phyloP scores from a whole-genome alignment of 2,888 invertebrate genomes.

The Drosophila rubida region DNA sequence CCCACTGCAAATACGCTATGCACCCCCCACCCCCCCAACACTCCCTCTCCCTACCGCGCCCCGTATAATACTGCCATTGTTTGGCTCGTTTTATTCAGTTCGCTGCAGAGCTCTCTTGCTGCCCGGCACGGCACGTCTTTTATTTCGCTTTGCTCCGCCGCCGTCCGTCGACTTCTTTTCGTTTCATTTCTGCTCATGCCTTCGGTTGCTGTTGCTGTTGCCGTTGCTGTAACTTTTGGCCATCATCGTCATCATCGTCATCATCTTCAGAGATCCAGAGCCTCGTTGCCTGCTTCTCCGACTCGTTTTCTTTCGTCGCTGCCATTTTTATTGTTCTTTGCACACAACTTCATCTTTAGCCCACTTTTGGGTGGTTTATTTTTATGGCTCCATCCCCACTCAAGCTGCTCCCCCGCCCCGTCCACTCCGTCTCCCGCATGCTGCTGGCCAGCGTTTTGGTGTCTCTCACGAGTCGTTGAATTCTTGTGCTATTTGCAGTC shows the following conservation, averaged over 20 bases:
- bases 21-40: conserved; percentile 26
- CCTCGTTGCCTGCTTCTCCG: neutral
- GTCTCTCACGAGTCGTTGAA: conserved; percentile 66
- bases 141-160: conserved; percentile 54
- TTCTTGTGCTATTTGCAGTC: conserved; percentile 72
- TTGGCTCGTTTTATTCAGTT: conserved; percentile 35
- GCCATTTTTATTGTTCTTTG: conserved; percentile 79
- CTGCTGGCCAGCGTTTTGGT: conserved; percentile 34
- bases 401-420: no score
- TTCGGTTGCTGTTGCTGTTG: conserved; percentile 18
- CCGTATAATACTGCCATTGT: conserved; percentile 38
- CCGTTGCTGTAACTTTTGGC: conserved; percentile 67
- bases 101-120: conserved; percentile 12
- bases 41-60: neutral
- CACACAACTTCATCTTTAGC: conserved; percentile 78
- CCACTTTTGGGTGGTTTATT: conserved; percentile 80
- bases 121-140: conserved; percentile 65
- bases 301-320: conserved; percentile 16
- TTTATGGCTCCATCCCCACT: conserved; percentile 72
- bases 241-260: conserved; percentile 29
- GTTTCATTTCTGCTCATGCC: neutral
- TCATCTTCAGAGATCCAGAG: conserved; percentile 14
- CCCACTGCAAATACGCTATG: conserved; percentile 36
- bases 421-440: neutral
- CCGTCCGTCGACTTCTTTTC: conserved; percentile 29